A percentile compares a stretch with the other conserved stretches of the same genome.
Conservation (phyloP, 2,797 vertebrate species). For the Microctenopoma lineatum region DNA sequence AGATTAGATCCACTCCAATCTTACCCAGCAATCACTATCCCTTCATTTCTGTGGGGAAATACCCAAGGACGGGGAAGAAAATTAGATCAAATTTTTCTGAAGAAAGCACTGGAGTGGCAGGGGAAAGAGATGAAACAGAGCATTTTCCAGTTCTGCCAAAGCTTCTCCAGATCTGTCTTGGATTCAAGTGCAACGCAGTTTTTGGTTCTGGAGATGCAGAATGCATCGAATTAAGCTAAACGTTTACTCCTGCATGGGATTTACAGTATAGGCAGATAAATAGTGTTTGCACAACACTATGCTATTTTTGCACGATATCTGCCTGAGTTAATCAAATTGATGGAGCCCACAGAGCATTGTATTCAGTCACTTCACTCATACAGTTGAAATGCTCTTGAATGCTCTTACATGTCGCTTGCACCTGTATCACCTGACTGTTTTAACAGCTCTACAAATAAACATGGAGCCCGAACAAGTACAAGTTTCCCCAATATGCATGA, state of each 20-base stretch:
- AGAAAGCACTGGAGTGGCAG: conserved; percentile 68
- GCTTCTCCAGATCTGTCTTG: conserved; percentile 61
- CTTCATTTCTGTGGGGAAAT: conserved; percentile 82
- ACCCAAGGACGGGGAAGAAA: conserved; percentile 76
- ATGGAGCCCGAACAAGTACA: background rate
- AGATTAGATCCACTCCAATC: conserved; percentile 82
- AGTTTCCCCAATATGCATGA: conserved; percentile 12
- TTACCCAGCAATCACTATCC: conserved; percentile 79
- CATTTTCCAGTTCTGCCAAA: conserved; percentile 58
- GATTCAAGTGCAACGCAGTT: conserved; percentile 46
- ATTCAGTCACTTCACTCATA: conserved; percentile 40
- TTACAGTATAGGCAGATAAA: background rate
- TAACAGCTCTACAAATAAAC: conserved; percentile 36
- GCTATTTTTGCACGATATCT: conserved; percentile 9
- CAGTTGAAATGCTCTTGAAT: conserved; percentile 44
- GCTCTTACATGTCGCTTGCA: conserved; percentile 32
- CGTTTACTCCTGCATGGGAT: conserved; percentile 8
- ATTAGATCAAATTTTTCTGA: conserved; percentile 78
- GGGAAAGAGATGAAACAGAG: conserved; percentile 69
- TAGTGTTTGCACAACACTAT: conserved; percentile 2
- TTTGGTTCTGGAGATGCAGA: conserved; percentile 34
- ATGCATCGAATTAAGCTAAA: conserved; percentile 20
- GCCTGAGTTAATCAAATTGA: conserved; percentile 15
- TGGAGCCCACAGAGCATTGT: conserved; percentile 30
- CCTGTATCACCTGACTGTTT: conserved; percentile 33